Conservation (phyloP, 2,113 vertebrate genomes). For the Myotis lucifugus region DNA sequence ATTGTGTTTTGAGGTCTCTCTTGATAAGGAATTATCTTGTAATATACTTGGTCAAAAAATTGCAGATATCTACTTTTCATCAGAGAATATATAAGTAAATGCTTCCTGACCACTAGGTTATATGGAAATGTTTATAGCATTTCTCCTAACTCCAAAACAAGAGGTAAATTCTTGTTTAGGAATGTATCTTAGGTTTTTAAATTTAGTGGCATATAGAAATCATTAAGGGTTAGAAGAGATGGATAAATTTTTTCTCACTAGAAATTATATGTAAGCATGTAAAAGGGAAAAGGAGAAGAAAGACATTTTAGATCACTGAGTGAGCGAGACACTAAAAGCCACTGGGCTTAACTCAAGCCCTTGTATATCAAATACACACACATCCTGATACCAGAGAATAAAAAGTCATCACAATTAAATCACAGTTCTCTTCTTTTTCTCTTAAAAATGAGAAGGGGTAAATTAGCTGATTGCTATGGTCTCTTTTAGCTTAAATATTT, state of each 20-base stretch:
- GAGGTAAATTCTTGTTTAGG: neutral
- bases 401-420: neutral
- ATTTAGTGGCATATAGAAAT: neutral
- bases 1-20: neutral
- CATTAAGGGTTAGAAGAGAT: neutral
- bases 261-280: neutral
- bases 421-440: neutral
- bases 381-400: neutral
- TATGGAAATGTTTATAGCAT: neutral
- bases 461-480: constrained; percentile 1
- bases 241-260: neutral
- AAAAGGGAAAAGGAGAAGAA: neutral
- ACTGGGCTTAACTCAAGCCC: neutral
- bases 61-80: neutral
- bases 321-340: neutral
- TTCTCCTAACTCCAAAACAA: constrained; percentile 1
- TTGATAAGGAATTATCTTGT: constrained; percentile 27
- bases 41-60: neutral
- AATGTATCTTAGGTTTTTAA: neutral
- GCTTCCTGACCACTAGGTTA: neutral
- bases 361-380: neutral
- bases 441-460: neutral
- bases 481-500: constrained; percentile 9
- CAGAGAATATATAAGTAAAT: neutral
- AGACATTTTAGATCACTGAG: neutral